phyloP scores from a whole-genome alignment of 2,113 vertebrate genomes.

The Ahaetulla prasina region DNA sequence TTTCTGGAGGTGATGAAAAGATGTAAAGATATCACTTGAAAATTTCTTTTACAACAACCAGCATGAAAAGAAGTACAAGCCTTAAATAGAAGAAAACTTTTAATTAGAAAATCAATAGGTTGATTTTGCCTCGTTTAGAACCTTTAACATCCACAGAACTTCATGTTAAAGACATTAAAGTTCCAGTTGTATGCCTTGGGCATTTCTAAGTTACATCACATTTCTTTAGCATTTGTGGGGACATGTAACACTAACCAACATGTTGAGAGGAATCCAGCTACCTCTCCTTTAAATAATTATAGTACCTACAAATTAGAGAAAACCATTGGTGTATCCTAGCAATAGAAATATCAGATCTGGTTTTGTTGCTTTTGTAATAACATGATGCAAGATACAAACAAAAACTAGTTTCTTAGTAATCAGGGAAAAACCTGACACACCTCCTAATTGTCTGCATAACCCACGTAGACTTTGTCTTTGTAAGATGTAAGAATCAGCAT shows the following conservation, averaged over 20 bases:
- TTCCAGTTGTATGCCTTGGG: slow-evolving; percentile 27
- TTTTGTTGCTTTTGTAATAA: slow-evolving; percentile 63
- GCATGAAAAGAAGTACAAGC: background rate
- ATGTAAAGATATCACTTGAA: background rate
- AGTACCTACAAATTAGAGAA: slow-evolving; percentile 60
- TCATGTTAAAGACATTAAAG: slow-evolving; percentile 9
- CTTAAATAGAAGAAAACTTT: background rate
- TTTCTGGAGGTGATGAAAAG: background rate
- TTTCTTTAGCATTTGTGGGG: slow-evolving; percentile 42
- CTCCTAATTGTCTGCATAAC: slow-evolving; percentile 57
- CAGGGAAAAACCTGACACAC: slow-evolving; percentile 56
- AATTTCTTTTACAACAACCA: background rate
- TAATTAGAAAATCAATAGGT: slow-evolving; percentile 39
- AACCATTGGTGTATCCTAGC: slow-evolving; percentile 40
- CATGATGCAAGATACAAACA: slow-evolving; percentile 59
- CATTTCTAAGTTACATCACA: slow-evolving; percentile 37
- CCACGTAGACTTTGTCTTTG: slow-evolving; percentile 59
- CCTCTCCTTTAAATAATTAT: slow-evolving; percentile 61
- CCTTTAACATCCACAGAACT: slow-evolving; percentile 4
- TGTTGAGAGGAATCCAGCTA: slow-evolving; percentile 53
- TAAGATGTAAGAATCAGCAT: slow-evolving; percentile 51
- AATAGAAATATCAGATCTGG: slow-evolving; percentile 50
- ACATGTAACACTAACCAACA: slow-evolving; percentile 44
- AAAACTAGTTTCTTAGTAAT: slow-evolving; percentile 66
- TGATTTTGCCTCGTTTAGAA: slow-evolving; percentile 41